Conservation (phyloP, 2,113 vertebrate genomes). For the Xenus cinereus region DNA sequence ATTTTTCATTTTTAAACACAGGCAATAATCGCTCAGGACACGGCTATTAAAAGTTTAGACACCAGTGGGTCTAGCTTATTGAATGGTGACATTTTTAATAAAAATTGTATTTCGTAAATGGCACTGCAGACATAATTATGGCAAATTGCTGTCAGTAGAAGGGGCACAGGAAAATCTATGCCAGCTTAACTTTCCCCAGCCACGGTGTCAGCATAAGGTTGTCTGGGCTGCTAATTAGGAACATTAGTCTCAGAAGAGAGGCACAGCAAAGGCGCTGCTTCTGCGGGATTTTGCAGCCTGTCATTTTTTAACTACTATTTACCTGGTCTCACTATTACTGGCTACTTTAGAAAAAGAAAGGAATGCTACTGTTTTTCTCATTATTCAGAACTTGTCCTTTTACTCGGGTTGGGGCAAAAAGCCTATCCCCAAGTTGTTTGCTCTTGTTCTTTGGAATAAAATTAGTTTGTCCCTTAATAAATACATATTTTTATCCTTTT, state of each 20-base stretch:
- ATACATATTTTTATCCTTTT: not conserved
- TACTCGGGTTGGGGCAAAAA: not conserved
- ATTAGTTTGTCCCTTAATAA: not conserved
- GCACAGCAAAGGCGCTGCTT: not conserved
- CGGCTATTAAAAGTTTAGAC: not conserved
- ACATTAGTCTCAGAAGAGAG: not conserved
- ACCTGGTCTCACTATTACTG: not conserved
- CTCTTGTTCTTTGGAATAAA: not conserved
- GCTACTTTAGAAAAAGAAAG: not conserved
- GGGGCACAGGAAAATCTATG: not conserved
- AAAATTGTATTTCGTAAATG: not conserved
- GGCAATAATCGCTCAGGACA: not conserved
- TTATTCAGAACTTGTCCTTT: not conserved
- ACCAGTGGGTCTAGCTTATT: not conserved
- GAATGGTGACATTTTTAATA: slow-evolving; percentile 1
- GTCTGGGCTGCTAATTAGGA: slow-evolving; percentile 1
- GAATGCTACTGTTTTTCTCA: not conserved
- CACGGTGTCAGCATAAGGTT: not conserved
- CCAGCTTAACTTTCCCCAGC: not conserved
- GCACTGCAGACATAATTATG: not conserved
- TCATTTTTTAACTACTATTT: not conserved
- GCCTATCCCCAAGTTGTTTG: not conserved
- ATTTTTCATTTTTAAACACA: not conserved
- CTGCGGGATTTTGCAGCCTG: not conserved
- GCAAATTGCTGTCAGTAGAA: not conserved